Percentiles rank a stretch among this genome's conserved stretches.
These are phyloP conservation scores for Mythimna impura DNA, from an alignment of 2,888 invertebrate species.

Conservation along the genomic window DNA sequence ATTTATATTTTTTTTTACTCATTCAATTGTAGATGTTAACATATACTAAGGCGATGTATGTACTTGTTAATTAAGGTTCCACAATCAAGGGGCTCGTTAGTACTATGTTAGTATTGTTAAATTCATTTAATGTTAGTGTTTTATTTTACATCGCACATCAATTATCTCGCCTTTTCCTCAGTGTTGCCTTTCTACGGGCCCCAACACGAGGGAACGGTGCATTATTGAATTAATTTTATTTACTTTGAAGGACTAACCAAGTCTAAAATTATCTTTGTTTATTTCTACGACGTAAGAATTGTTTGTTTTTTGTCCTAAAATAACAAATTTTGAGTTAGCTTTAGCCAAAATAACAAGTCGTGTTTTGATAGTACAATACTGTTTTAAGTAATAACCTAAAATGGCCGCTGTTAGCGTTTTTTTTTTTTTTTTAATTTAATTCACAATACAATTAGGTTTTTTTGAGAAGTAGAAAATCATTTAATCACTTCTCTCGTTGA, in stretches of 20 bases:
- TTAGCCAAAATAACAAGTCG: conserved; percentile 13
- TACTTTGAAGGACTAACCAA: conserved; percentile 54
- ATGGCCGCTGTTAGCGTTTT: neutral
- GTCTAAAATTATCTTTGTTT: conserved; percentile 52
- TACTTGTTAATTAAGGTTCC: neutral
- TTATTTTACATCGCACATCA: no score
- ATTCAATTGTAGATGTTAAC: no score
- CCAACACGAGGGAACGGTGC: conserved; percentile 49
- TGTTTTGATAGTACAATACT: conserved; percentile 37
- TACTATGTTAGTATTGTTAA: neutral
- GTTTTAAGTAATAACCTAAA: conserved; percentile 21
- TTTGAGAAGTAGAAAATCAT: no score
- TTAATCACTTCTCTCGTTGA: no score
- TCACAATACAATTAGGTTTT: neutral
- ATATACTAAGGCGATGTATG: neutral
- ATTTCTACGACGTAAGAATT: conserved; percentile 39
- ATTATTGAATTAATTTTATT: conserved; percentile 69
- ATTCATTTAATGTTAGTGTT: neutral
- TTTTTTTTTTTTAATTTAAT: neutral
- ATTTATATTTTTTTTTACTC: no score
- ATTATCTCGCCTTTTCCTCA: no score
- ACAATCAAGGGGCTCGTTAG: neutral
- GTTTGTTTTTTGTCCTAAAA: conserved; percentile 51
- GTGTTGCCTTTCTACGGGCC: conserved; percentile 24
- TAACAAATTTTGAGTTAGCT: conserved; percentile 26